Percentiles rank a stretch among this genome's conserved stretches.
Conservation (phyloP, 2,113 vertebrate species). For the Myiozetetes cayanensis region DNA sequence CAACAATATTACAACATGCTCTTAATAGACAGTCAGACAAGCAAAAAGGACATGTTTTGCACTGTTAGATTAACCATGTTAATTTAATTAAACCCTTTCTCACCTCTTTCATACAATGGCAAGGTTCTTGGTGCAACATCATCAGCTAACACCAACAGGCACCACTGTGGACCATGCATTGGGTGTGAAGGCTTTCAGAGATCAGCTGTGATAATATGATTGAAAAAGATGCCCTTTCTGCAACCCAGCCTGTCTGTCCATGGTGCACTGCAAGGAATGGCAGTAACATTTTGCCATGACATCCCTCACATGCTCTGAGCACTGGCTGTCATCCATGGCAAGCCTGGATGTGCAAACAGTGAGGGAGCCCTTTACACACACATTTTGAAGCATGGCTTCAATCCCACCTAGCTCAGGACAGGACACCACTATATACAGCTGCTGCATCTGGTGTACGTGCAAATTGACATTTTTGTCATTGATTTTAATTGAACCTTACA, state of each 20-base stretch:
- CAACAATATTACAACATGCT: neutral
- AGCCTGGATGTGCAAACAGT: neutral
- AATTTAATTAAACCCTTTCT: neutral
- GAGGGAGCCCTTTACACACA: neutral
- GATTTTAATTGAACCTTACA: neutral
- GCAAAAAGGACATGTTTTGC: neutral
- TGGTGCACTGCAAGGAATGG: neutral
- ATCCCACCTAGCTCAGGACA: neutral
- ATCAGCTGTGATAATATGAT: rapidly evolving
- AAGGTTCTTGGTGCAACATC: neutral
- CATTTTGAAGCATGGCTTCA: neutral
- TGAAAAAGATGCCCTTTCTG: neutral
- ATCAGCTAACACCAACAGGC: neutral
- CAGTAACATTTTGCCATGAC: rapidly evolving
- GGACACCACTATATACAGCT: neutral
- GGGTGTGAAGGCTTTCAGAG: neutral
- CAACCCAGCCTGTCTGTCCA: neutral
- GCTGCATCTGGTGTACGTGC: neutral
- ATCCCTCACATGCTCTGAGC: neutral
- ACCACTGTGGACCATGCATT: rapidly evolving
- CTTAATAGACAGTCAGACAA: neutral
- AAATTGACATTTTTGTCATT: neutral
- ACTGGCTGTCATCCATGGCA: neutral
- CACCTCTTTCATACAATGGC: neutral
- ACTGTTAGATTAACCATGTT: neutral